Conservation (phyloP, 2,888 invertebrate species). For the Unio pictorum region DNA sequence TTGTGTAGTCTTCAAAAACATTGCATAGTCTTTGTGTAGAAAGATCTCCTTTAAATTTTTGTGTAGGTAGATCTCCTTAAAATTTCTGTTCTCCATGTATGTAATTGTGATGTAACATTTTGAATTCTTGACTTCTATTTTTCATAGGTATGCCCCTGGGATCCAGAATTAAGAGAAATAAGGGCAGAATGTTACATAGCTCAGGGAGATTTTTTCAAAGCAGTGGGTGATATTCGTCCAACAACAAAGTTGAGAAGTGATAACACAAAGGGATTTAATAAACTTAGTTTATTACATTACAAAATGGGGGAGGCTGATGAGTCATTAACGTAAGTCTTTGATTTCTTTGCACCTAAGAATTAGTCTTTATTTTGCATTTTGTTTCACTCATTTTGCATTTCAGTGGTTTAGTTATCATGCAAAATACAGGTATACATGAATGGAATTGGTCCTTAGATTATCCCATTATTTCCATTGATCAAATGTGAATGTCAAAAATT, state of each 20-base stretch:
- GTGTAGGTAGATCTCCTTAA: too few species aligned
- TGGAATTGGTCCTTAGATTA: too few species aligned
- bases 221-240: conserved; percentile 91
- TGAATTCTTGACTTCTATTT: not conserved
- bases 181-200: conserved; percentile 88
- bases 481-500: too few species aligned
- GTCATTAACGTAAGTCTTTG: conserved; percentile 80
- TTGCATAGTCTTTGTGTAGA: too few species aligned
- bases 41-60: too few species aligned
- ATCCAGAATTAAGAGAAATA: conserved; percentile 84
- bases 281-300: conserved; percentile 89
- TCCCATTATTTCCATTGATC: too few species aligned
- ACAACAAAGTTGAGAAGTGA: conserved; percentile 93
- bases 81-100: not conserved
- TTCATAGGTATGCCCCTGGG: conserved; percentile 86
- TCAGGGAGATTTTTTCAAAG: conserved; percentile 75
- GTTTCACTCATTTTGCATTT: not conserved
- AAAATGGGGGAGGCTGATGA: conserved; percentile 92
- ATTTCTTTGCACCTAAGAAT: not conserved
- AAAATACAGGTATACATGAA: too few species aligned
- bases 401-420: not conserved
- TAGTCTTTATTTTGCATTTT: not conserved
- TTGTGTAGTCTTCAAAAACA: too few species aligned
- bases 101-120: not conserved
- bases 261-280: conserved; percentile 88